Base-by-base conservation (phyloP, 2,888 invertebrate genomes). In the Leptarthrus brevirostris region DNA sequence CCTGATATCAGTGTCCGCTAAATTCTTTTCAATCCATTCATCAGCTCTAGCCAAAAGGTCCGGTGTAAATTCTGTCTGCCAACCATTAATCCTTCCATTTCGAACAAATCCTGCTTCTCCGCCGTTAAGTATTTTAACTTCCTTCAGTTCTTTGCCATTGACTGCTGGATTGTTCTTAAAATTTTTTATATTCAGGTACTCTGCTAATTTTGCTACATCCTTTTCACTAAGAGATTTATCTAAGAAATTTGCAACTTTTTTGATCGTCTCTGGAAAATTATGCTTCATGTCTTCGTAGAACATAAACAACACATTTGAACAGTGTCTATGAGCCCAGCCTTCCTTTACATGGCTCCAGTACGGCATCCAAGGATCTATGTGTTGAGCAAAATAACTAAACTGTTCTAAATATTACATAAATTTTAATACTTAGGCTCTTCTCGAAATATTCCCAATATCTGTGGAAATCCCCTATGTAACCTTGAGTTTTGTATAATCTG, bases 141-240 rank as follows among this genome's bases (percentile, higher is more conserved):
- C 87, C 78, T 86, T 87, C 81, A 92, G 86, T 61, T 89, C 87
- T 74, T 90, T 88, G 64, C 87, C 89, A 81, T 96, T 96, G 0
- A 95, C 91, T 4, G 92, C 90, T 58, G 90, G 89, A 85, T 96
- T 96, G 12, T 89, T 87, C 77, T 92, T 91, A 86, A 97, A 97
- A 82, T 90, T 93, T 8, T 91, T 88, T 76, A 97, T 93, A 80
- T 90, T 88, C 75, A 96, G 88, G 81, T 96, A 93, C 5, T 91
- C 84, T 8, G 88, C 87, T 2, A 97, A 85, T 18, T 85, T 83
- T 0, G 85, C 81, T 0, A 93, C 81, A 81, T 94, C 87, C 18
- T 89, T 87, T 0, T 86, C 84, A 0, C 86, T 86, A 74, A 90
- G 87, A 0, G 83, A 79, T 81, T 90, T 90, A 49, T 85, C 86